phyloP scores from a whole-genome alignment of 2,113 vertebrate species.

The Cyprinodon tularosa region DNA sequence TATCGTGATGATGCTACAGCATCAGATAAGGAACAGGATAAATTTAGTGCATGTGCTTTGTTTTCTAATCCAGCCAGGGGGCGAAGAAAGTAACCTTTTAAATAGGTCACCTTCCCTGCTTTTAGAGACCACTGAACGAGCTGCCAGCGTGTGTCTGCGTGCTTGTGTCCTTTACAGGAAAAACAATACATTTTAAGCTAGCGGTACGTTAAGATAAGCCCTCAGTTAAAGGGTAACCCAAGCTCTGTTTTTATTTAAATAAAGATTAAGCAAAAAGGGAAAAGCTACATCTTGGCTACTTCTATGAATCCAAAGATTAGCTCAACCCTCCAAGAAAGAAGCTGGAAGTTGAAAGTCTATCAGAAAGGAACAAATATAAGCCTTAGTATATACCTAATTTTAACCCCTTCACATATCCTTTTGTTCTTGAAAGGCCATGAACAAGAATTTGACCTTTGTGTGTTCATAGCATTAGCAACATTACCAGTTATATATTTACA shows the following conservation, averaged over 20 bases:
- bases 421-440: too few relatives aligned
- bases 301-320: too few relatives aligned
- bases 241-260: not conserved
- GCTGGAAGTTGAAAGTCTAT: too few relatives aligned
- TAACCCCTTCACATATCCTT: too few relatives aligned
- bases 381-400: too few relatives aligned
- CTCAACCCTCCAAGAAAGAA: too few relatives aligned
- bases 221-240: not conserved
- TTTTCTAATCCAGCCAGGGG: conserved; percentile 72
- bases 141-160: conserved; percentile 16
- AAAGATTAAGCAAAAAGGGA: not conserved
- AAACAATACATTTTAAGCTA: not conserved
- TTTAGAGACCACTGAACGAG: conserved; percentile 39
- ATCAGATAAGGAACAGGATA: conserved; percentile 73
- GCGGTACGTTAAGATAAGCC: not conserved
- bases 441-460: too few relatives aligned
- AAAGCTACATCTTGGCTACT: not conserved
- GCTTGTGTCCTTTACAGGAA: conserved; percentile 11
- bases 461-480: too few relatives aligned
- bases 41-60: conserved; percentile 72
- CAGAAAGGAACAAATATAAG: too few relatives aligned
- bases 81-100: conserved; percentile 75
- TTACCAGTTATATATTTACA: too few relatives aligned
- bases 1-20: conserved; percentile 64
- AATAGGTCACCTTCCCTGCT: conserved; percentile 74